Evolutionary conservation across 2,113 vertebrate species (phyloP).

Genomic region (Solenodon paradoxus): DNA sequence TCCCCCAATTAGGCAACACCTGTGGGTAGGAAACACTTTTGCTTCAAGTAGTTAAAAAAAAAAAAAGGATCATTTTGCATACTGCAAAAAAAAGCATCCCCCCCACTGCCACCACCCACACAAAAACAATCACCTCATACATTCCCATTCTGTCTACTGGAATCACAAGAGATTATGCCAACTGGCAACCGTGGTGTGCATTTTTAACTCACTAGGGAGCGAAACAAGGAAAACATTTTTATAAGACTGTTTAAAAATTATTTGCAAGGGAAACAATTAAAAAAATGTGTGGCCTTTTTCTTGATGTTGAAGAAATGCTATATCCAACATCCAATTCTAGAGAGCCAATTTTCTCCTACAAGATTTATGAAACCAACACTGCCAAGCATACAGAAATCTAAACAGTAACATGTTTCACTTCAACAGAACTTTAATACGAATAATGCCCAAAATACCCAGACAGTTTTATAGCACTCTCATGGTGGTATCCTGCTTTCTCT

Average conservation of each 20-base stretch:
- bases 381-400: slow-evolving; percentile 79
- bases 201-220: slow-evolving; percentile 80
- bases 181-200: slow-evolving; percentile 73
- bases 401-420: slow-evolving; percentile 78
- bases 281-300: slow-evolving; percentile 79
- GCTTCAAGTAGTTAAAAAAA: slow-evolving; percentile 73
- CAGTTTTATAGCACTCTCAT: slow-evolving; percentile 69
- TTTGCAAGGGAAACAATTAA: slow-evolving; percentile 81
- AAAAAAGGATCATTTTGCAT: slow-evolving; percentile 70
- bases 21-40: slow-evolving; percentile 58
- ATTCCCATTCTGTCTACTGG: slow-evolving; percentile 74
- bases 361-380: slow-evolving; percentile 75
- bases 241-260: slow-evolving; percentile 80
- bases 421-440: slow-evolving; percentile 79
- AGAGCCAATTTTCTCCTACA: slow-evolving; percentile 71
- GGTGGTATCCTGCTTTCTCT: slow-evolving; percentile 41
- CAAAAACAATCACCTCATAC: slow-evolving; percentile 73
- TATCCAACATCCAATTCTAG: slow-evolving; percentile 73
- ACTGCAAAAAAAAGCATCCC: slow-evolving; percentile 54
- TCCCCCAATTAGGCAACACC: slow-evolving; percentile 59
- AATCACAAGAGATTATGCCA: slow-evolving; percentile 76
- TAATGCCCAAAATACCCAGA: slow-evolving; percentile 75
- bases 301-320: slow-evolving; percentile 75
- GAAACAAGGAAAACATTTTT: slow-evolving; percentile 83
- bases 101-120: not conserved